Evolutionary conservation across 1,140 invertebrate genomes (phyloP).

Genomic region (Brevipalpus yothersi): DNA sequence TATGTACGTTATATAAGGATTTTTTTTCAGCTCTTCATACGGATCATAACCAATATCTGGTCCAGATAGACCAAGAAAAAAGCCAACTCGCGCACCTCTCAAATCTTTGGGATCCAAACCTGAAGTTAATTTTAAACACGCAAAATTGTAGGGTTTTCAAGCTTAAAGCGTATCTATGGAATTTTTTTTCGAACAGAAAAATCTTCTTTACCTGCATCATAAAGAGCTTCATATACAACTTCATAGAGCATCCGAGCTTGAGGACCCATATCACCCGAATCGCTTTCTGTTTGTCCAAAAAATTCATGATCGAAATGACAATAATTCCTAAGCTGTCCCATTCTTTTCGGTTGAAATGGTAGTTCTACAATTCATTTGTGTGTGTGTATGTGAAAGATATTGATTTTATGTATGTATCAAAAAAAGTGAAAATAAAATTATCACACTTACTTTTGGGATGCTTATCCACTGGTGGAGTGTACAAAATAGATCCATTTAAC

Average conservation of each 20-base stretch:
- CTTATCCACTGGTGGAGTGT: conserved; percentile 57
- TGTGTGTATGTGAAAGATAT: not conserved
- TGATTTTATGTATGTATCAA: not conserved
- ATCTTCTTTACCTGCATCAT: conserved; percentile 69
- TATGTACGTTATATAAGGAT: conserved; percentile 16
- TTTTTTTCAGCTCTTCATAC: conserved; percentile 28
- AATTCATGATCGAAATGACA: conserved; percentile 69
- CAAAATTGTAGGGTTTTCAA: not conserved
- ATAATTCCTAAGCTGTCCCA: conserved; percentile 42
- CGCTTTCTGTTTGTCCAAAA: conserved; percentile 40
- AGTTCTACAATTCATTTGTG: not conserved
- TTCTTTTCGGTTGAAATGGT: not conserved
- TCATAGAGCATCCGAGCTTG: conserved; percentile 70
- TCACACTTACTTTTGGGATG: conserved; percentile 26
- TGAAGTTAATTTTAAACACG: not conserved
- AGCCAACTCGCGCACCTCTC: conserved; percentile 53
- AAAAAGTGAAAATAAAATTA: not conserved
- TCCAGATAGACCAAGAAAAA: conserved; percentile 59
- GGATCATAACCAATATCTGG: conserved; percentile 35
- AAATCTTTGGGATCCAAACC: conserved; percentile 32
- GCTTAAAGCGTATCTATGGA: no score
- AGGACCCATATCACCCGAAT: conserved; percentile 25
- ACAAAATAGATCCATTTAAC: conserved; percentile 57
- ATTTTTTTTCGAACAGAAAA: no score
- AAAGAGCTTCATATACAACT: conserved; percentile 64